phyloP scores from a whole-genome alignment of 1,140 invertebrate species.

The Rhagoletis zephyria region DNA sequence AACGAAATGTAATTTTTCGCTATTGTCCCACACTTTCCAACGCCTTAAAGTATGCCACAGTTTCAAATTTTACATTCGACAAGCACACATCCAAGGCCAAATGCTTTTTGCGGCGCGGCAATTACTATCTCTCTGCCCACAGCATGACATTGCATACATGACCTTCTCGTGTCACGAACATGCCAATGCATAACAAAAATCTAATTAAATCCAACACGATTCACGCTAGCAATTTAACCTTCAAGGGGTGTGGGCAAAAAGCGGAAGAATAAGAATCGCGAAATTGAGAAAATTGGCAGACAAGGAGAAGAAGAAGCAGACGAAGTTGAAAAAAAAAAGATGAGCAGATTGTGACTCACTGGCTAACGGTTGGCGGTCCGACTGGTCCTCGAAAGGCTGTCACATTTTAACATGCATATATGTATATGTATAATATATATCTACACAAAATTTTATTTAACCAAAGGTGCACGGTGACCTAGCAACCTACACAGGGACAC shows the following conservation, averaged over 20 bases:
- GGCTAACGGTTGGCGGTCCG: neutral
- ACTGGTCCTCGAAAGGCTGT: neutral
- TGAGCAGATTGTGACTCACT: neutral
- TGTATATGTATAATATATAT: neutral
- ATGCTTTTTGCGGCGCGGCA: neutral
- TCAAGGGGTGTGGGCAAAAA: neutral
- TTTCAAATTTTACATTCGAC: neutral
- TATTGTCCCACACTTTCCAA: neutral
- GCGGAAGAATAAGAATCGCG: neutral
- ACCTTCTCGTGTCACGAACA: slow-evolving; percentile 32
- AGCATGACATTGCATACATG: neutral
- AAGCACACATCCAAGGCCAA: neutral
- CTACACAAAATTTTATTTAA: neutral
- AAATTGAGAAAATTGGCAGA: neutral
- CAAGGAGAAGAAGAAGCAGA: too few relatives aligned
- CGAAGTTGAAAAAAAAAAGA: neutral
- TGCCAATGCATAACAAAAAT: neutral
- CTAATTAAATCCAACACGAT: slow-evolving; percentile 32
- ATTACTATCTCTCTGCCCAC: neutral
- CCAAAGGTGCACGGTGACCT: neutral
- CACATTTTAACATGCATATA: neutral
- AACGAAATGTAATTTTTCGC: too few relatives aligned
- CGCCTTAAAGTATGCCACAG: neutral
- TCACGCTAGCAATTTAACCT: neutral
- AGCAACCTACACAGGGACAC: neutral